Evolutionary conservation across 2,797 vertebrate species (phyloP), one percentile per base, ranked within the genome.

Genomic region (Neoniphon sammara): DNA sequence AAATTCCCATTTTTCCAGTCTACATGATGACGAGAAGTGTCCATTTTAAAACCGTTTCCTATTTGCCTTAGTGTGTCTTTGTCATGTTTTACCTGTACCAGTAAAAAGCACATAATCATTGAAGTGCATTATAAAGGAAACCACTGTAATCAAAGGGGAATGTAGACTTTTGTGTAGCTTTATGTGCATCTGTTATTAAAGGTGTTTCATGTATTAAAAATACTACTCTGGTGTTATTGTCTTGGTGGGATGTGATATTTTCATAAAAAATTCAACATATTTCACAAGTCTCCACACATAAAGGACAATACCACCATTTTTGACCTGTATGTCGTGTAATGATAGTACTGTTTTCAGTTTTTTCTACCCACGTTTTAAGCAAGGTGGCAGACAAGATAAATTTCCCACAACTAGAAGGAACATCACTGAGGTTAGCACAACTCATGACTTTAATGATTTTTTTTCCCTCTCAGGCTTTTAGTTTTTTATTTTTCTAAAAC

Each of bases 121-220:
- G 9, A 91, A 91, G 84, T 91, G 87, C 88, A 91, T 91, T 91
- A 87, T 77, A 70, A 80, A 73, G 46, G 60, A 78, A 84, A 63
- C 36, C 18, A 17, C 80, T 84, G 27, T 79, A 30, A 57, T 88
- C 65, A 57, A 73, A 73, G 70, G 70, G 75, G 91, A 91, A 92
- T 93, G 91, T 92, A 89, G 30, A 82, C 62, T 42, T 73, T 49
- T 79, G 75, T 90, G 80, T 83, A 76, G 72, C 80, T 84, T 72
- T 80, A 75, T 89, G 63, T 86, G 56, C 59, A 81, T 86, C 66
- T 30, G 85, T 90, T 75, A 93, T 89, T 91, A 91, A 91, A 93
- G 75, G 12, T 78, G 66, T 80, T 58, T 82, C 46, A 66, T 85
- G 58, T 83, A 86, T 84, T 73, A 77, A 91, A 79, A 73, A 34